Base-by-base conservation (phyloP, 1,140 invertebrate species). In the Heliconius congener region DNA sequence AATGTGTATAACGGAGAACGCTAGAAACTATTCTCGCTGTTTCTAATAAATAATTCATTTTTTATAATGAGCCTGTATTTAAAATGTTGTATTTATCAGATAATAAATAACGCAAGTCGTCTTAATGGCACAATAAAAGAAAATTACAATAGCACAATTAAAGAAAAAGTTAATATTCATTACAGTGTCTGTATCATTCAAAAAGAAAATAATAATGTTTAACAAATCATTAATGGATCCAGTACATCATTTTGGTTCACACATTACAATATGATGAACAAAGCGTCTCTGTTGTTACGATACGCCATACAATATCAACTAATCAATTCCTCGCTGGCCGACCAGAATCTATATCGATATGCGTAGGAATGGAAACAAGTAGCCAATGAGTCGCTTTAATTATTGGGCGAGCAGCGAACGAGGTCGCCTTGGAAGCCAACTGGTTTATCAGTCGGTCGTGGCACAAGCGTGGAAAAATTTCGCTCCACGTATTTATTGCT, bases 351-450 rank as follows among this genome's bases (percentile, higher is more conserved):
- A 86, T 91, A 92, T 92, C 88, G 89, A 92, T 86, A 46, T 46
- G 83, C 87, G 81, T 83, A 87, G 84, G 83, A 90, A 88, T 89
- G 86, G 82, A 88, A 89, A 87, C 88, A 93, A 93, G 88, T 91
- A 85, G 88, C 81, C 88, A 91, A 91, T 93, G 89, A 87, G 87
- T 88, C 80, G 86, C 83, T 90, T 91, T 92, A 94, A 91, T 92
- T 94, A 91, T 92, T 90, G 86, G 86, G 83, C 87, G 89, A 86
- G 80, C 81, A 83, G 81, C 80, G 81, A 85, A 81, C 91, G 91
- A 93, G 91, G 91, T 87, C 93, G 90, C 83, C 91, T 84, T 91
- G 87, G 89, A 83, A 80, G 82, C 87, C 80, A 90, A 94, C 93
- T 93, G 91, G 93, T 94, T 93, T 94, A 90, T 90, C 89, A 91